phyloP scores from a whole-genome alignment of 2,113 vertebrate species.

The Xenus cinereus region DNA sequence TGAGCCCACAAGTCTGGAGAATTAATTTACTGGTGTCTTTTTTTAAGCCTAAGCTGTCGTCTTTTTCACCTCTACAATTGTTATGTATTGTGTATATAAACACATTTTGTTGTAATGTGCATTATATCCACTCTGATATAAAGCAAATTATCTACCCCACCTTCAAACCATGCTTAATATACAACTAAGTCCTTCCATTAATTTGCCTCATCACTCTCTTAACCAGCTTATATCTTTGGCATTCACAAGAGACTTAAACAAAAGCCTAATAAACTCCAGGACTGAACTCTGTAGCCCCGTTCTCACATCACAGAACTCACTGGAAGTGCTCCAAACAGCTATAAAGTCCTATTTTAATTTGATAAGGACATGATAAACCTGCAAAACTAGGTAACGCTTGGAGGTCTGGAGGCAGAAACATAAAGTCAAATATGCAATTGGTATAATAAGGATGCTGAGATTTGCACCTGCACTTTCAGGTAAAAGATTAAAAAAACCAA shows the following conservation, averaged over 20 bases:
- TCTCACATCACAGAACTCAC: not conserved
- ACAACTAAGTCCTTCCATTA: not conserved
- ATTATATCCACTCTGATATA: not conserved
- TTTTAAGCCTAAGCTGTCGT: not conserved
- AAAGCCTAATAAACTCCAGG: not conserved
- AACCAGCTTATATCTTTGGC: not conserved
- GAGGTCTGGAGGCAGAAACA: not conserved
- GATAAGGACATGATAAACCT: not conserved
- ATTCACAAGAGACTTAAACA: not conserved
- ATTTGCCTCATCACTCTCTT: not conserved
- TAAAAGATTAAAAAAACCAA: not conserved
- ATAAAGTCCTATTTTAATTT: not conserved
- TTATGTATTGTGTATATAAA: not conserved
- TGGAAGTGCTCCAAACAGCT: not conserved
- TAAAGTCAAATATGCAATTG: not conserved
- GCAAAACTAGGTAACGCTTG: not conserved
- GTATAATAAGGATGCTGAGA: not conserved
- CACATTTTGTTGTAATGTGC: not conserved
- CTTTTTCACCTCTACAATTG: not conserved
- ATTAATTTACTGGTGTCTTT: not conserved
- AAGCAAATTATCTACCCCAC: not conserved
- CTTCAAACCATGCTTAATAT: not conserved
- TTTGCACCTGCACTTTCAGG: not conserved
- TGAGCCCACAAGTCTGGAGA: not conserved
- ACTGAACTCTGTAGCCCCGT: fast-evolving